phyloP scores from a whole-genome alignment of 2,113 vertebrate species.

The Myotis brandtii region DNA sequence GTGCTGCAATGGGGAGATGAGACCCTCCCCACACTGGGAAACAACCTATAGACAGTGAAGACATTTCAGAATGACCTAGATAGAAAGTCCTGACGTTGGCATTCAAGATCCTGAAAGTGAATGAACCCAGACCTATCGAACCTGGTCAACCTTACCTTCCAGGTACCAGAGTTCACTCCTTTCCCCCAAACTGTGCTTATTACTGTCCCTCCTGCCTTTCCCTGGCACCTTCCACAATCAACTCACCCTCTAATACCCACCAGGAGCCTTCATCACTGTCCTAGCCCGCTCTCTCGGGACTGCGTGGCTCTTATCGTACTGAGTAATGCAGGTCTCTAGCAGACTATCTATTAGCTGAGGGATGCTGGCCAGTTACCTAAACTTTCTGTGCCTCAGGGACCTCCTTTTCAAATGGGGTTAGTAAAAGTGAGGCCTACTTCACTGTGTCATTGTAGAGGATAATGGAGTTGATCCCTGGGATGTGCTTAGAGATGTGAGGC shows the following conservation, averaged over 20 bases:
- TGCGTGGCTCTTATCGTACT: not conserved
- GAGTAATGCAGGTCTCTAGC: fast-evolving
- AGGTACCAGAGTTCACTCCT: not conserved
- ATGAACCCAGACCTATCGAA: not conserved
- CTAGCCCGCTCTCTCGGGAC: not conserved
- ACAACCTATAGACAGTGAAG: not conserved
- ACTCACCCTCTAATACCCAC: not conserved
- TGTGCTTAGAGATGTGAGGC: not conserved
- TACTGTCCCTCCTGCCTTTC: not conserved
- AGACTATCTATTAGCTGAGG: not conserved
- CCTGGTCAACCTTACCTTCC: not conserved
- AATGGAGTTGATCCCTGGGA: not conserved
- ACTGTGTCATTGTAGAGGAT: not conserved
- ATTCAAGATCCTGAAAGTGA: not conserved
- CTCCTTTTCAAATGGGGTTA: not conserved
- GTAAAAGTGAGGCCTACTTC: not conserved
- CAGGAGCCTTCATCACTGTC: not conserved
- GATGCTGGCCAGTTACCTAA: not conserved
- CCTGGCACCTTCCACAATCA: not conserved
- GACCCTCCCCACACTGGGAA: not conserved
- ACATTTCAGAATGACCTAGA: not conserved
- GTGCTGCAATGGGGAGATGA: not conserved
- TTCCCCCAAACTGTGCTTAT: not conserved
- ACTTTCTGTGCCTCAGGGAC: not conserved
- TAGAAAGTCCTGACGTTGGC: not conserved